phyloP scores from a whole-genome alignment of 2,888 invertebrate species.

The Morinoia aosen region DNA sequence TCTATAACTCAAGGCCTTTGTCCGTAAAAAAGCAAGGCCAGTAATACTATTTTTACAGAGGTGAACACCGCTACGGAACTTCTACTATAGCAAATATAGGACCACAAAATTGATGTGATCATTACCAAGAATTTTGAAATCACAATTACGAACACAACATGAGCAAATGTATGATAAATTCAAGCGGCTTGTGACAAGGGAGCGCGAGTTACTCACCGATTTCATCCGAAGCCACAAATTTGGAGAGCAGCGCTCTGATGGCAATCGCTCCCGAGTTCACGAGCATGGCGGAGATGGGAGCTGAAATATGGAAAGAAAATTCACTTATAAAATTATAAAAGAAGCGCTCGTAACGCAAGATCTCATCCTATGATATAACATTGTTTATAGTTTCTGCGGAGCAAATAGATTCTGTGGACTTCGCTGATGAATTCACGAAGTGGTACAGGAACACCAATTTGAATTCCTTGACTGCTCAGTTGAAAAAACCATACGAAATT shows the following conservation, averaged over 20 bases:
- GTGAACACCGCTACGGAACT: neutral
- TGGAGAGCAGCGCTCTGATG: constrained; percentile 64
- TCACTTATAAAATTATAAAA: neutral
- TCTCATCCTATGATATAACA: neutral
- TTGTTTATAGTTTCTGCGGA: too few species aligned
- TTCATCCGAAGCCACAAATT: constrained; percentile 63
- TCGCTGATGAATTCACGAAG: too few species aligned
- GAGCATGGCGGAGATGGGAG: constrained; percentile 62
- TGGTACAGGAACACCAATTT: too few species aligned
- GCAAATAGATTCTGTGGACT: too few species aligned
- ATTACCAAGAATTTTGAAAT: neutral
- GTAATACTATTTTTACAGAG: neutral
- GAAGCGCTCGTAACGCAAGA: neutral
- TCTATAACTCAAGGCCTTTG: neutral
- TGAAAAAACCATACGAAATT: too few species aligned
- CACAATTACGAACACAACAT: neutral
- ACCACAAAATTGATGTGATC: neutral
- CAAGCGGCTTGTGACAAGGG: too few species aligned
- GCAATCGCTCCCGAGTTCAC: constrained; percentile 65
- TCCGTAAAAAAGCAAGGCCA: neutral
- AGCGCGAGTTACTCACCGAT: constrained; percentile 55
- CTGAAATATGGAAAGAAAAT: constrained; percentile 38
- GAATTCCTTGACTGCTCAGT: too few species aligned
- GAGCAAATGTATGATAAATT: neutral
- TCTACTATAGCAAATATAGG: neutral